Evolutionary conservation across 2,113 vertebrate genomes (phyloP), one percentile per base, ranked within the genome.

Genomic region (Symphodus melops): DNA sequence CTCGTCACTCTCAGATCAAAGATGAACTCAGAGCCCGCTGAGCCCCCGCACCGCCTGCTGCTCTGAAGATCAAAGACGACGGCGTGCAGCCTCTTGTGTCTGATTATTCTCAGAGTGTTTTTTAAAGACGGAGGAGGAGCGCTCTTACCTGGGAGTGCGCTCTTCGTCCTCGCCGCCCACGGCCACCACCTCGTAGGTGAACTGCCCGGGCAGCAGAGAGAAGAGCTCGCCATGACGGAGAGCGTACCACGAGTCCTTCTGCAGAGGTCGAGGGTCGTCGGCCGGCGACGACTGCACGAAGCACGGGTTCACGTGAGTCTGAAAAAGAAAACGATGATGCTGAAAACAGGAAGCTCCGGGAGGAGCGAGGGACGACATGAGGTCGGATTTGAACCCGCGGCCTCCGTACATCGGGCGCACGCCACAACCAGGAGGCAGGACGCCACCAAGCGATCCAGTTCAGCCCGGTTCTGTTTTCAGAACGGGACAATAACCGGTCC

Each of bases 241-340:
- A 2, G 23, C 68, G 58, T 83, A 62, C 96, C 96, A 96, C 25
- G 84, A 46, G 59, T 92, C 89, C 66, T 57, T 94, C 74, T 93
- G 89, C 83, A 94, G 84, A 10, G 96, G 94, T 49, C 81, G 89
- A 1, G 95, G 92, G 7, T 79, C 52, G 11, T 85, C 90, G 14
- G 76, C 83, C 44, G 56, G 77, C 5, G 88, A 88, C 3, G 94
- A 79, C 83, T 91, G 95, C 49, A 94, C 58, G 71, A 96, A 98
- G 82, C 96, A 96, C 1, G 96, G 96, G 86, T 96, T 97, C 72
- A 92, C 42, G 55, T 98, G 82, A 8, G 55, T 91, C 91, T 92
- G 12, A 11, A 25, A 58, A 7, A 0, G 0, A 2, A 28, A 23
- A 55, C 4, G 4, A 25, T 25, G 25, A 25, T 2, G 4, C 25